A percentile compares a stretch with the other conserved stretches of the same genome.
Evolutionary conservation across 2,113 vertebrate species (phyloP).

Genomic region (Blennius ocellaris): DNA sequence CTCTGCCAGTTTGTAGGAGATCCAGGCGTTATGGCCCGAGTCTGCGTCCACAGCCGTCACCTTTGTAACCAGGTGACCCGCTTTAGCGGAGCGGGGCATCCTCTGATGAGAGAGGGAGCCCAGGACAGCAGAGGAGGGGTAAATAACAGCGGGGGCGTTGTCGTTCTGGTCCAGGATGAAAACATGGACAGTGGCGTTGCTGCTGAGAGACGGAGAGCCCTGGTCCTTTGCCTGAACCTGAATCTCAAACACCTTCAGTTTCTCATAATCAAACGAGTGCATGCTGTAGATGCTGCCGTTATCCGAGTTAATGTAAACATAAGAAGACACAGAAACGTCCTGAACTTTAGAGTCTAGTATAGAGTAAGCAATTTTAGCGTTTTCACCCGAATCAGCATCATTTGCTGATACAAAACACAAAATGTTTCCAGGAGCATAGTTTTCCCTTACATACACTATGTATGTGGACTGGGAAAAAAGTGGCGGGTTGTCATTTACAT

Average conservation of each 20-base stretch:
- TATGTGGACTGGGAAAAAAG: slow-evolving; percentile 79
- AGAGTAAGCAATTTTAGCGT: slow-evolving; percentile 86
- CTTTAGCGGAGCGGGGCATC: slow-evolving; percentile 84
- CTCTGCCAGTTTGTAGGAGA: slow-evolving; percentile 86
- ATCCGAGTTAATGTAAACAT: slow-evolving; percentile 87
- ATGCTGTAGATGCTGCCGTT: slow-evolving; percentile 87
- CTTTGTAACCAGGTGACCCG: slow-evolving; percentile 89
- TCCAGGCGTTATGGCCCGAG: slow-evolving; percentile 90
- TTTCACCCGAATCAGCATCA: slow-evolving; percentile 84
- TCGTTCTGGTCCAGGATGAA: slow-evolving; percentile 87
- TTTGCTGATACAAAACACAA: slow-evolving; percentile 75
- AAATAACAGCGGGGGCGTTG: slow-evolving; percentile 85
- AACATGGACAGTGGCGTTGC: slow-evolving; percentile 81
- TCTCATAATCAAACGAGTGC: slow-evolving; percentile 87
- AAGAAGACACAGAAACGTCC: slow-evolving; percentile 83
- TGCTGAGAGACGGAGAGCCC: slow-evolving; percentile 83
- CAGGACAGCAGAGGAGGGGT: slow-evolving; percentile 78
- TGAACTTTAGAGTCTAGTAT: slow-evolving; percentile 81
- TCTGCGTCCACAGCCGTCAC: slow-evolving; percentile 90
- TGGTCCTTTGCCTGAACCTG: slow-evolving; percentile 85
- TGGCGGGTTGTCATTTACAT: slow-evolving; percentile 88
- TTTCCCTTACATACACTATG: slow-evolving; percentile 71
- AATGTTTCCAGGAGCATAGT: slow-evolving; percentile 62
- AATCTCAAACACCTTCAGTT: slow-evolving; percentile 87
- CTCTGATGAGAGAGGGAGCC: slow-evolving; percentile 79